Evolutionary conservation across 2,888 invertebrate species (phyloP), one percentile per base, ranked within the genome.

Genomic region (Ethmia dodecea): DNA sequence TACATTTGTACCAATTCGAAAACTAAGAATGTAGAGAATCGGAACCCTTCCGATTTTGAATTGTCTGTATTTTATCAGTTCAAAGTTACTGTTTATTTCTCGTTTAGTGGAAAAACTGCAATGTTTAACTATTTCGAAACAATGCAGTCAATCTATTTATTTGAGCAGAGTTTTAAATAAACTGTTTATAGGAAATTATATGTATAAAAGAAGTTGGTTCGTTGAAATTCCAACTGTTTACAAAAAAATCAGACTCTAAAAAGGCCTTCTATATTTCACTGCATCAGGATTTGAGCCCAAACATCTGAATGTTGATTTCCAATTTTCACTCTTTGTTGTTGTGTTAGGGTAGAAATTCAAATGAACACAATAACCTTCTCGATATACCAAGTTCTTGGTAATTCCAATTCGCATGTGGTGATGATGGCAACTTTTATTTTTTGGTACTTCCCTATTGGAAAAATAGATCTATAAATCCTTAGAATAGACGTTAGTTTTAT

Each of bases 381-480:
- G 49, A 62, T 67, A 63, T 55, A 61, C 49, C 48, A 49, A 60
- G 58, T 57, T 61, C 55, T 66, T 65, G 65, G 70, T 73, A 70
- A 74, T 75, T 69, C 63, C 69, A 49, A 68, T 63, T 69, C 74
- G 64, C 75, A 71, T 72, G 71, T 76, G 74, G 66, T 63, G 64
- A 68, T 67, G 67, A 71, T 66, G 65, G 65, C 55, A 55, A 63
- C 63, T 70, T 74, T 74, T 71, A 70, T 72, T 73, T 72, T 70
- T 69, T 60, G 66, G 62, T 69, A 56, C 58, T 64, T 62, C 51
- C 55, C 55, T 55, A 55, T 59, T 54, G 51, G 47, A 40, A 42
- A 45, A 25, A 43, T 53, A 69, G 67, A 58, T 44, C 26, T 26
- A 22, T n/a, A n/a, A n/a, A n/a, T n/a, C n/a, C n/a, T n/a, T n/a